Evolutionary conservation across 2,888 invertebrate species (phyloP), one percentile per base, ranked within the genome.

Genomic region (Ormyrus nitidulus): DNA sequence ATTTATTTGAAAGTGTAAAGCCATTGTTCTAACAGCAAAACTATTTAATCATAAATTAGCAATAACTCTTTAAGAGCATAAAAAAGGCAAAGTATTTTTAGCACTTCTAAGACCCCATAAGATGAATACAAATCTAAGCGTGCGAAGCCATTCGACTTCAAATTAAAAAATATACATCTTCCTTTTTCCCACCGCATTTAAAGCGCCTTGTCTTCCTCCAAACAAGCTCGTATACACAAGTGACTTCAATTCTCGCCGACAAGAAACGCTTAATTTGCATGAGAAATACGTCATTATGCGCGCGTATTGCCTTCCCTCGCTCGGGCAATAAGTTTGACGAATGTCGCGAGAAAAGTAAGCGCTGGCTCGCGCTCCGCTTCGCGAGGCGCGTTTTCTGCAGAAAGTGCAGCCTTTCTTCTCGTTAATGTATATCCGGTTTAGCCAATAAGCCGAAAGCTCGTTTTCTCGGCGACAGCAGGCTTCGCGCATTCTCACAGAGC

Each of bases 231-330:
- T 79, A 71, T 79, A 71, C 65, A 53, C 48, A 34, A 34, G 9
- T n/a, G 61, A 19, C 64, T 61, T 75, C 59, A 62, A 72, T 62
- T 64, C 54, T 10, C 19, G n/a, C 53, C 71, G 66, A n/a, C 75
- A 72, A 72, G 68, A 75, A 75, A 70, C 66, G 51, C 61, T 65
- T 49, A 54, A 76, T 80, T 80, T 79, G 71, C 79, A 80, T 80
- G 74, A 64, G 76, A 80, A 79, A 76, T 49, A 72, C 72, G 62
- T 61, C 62, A 72, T 76, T 80, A 72, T 56, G 49, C 46, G 7
- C 54, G 48, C 44, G 34, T 11, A 9, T 34, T 7, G 44, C 9
- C n/a, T 54, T 34, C 44, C 9, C 51, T n/a, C 58, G 44, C 34
- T 34, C 4, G 19, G 9, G 51, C 62, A 72, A 68, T 48, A 74